These are phyloP conservation scores for Cynodonichthys magdalenae DNA, from an alignment of 2,797 vertebrate species.

Conservation along the genomic window DNA sequence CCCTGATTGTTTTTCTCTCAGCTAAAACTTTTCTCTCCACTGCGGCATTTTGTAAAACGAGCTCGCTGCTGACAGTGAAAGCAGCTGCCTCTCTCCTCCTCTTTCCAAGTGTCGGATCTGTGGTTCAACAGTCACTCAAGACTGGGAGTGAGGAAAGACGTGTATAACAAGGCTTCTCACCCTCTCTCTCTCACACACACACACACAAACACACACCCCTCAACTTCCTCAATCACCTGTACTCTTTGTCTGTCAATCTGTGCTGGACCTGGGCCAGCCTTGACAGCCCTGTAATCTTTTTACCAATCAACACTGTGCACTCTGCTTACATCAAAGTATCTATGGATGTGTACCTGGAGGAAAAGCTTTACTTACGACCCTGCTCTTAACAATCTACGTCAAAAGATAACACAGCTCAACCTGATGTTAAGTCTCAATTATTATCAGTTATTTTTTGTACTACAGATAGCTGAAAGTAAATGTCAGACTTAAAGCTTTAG, in stretches of 20 bases:
- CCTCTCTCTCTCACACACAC: neutral
- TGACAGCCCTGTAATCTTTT: slow-evolving; percentile 68
- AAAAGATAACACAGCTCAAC: slow-evolving; percentile 54
- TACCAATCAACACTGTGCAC: slow-evolving; percentile 61
- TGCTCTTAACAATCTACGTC: slow-evolving; percentile 48
- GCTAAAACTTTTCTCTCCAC: slow-evolving; percentile 36
- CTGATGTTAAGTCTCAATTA: slow-evolving; percentile 53
- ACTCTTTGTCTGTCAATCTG: slow-evolving; percentile 57
- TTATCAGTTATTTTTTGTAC: slow-evolving; percentile 50
- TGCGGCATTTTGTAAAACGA: slow-evolving; percentile 59
- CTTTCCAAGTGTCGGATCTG: slow-evolving; percentile 47
- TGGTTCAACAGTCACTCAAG: slow-evolving; percentile 71
- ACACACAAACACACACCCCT: slow-evolving; percentile 1
- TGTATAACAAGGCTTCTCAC: slow-evolving; percentile 57
- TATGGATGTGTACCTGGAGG: slow-evolving; percentile 22
- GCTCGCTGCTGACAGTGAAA: slow-evolving; percentile 54
- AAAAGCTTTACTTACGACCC: slow-evolving; percentile 40
- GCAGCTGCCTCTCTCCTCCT: slow-evolving; percentile 43
- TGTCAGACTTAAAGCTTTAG: slow-evolving; percentile 36
- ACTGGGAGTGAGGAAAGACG: slow-evolving; percentile 49
- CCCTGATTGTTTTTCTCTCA: slow-evolving; percentile 21
- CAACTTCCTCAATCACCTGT: slow-evolving; percentile 43
- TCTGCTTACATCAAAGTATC: slow-evolving; percentile 26
- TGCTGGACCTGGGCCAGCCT: slow-evolving; percentile 46
- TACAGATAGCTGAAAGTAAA: slow-evolving; percentile 35